Conservation (phyloP, 2,888 invertebrate species). For the Tanytarsus gracilentus region DNA sequence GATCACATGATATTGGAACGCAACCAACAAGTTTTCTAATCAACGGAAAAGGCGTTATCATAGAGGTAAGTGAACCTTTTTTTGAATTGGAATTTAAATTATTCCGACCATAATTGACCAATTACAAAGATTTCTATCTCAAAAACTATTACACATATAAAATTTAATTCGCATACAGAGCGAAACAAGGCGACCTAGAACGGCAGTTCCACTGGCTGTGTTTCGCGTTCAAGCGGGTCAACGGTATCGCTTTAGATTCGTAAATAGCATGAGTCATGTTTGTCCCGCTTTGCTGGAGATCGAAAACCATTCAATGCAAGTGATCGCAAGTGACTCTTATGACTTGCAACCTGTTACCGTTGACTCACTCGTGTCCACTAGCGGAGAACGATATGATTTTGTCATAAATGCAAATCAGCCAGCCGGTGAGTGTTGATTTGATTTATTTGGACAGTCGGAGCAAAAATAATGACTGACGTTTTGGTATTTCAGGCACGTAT, state of each 20-base stretch:
- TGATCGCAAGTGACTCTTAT: slow-evolving; percentile 40
- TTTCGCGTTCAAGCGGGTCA: slow-evolving; percentile 35
- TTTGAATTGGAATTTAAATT: neutral
- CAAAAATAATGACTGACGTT: too few species aligned
- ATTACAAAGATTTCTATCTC: neutral
- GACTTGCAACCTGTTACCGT: slow-evolving; percentile 34
- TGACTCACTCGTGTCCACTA: slow-evolving; percentile 36
- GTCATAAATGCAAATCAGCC: slow-evolving; percentile 41
- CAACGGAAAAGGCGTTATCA: slow-evolving; percentile 36
- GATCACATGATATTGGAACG: slow-evolving; percentile 32
- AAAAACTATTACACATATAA: neutral
- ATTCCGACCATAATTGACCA: too few species aligned
- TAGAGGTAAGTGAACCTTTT: slow-evolving; percentile 31
- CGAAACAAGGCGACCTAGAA: slow-evolving; percentile 2
- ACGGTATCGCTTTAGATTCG: slow-evolving; percentile 40
- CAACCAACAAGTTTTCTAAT: slow-evolving; percentile 35
- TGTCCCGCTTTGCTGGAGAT: slow-evolving; percentile 39
- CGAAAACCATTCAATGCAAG: slow-evolving; percentile 36
- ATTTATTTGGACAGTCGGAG: too few species aligned
- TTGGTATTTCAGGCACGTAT: too few species aligned
- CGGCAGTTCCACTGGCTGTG: slow-evolving; percentile 33
- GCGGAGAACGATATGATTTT: slow-evolving; percentile 48
- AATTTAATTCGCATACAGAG: neutral
- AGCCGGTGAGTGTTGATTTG: slow-evolving; percentile 32
- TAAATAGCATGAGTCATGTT: slow-evolving; percentile 38